phyloP scores from a whole-genome alignment of 1,140 invertebrate species.

The Chironomus striatipennis region DNA sequence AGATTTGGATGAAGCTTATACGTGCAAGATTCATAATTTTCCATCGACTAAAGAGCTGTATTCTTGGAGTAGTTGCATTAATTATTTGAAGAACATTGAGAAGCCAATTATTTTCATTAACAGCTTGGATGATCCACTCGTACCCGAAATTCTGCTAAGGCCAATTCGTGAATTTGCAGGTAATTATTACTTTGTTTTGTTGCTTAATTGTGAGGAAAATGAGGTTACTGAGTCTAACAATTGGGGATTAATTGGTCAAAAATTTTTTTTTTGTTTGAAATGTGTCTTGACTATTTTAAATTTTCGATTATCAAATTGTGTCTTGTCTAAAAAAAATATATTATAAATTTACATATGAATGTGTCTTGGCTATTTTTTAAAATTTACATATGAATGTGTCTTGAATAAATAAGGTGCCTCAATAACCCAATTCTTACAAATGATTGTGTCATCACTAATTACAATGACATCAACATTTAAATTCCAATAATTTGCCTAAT shows the following conservation, averaged over 20 bases:
- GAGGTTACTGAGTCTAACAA: constrained; percentile 48
- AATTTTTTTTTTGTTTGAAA: constrained; percentile 23
- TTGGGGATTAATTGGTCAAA: background rate
- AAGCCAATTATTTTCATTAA: constrained; percentile 86
- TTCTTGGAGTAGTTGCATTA: constrained; percentile 67
- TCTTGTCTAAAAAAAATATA: background rate
- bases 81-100: constrained; percentile 65
- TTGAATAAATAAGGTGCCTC: too few species aligned
- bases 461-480: too few species aligned
- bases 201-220: too few species aligned
- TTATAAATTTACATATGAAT: background rate
- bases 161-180: constrained; percentile 65
- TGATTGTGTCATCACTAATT: too few species aligned
- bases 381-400: too few species aligned
- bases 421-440: too few species aligned
- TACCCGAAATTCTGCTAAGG: constrained; percentile 62
- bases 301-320: background rate
- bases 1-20: constrained; percentile 83
- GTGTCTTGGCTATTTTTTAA: too few species aligned
- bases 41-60: constrained; percentile 68
- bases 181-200: too few species aligned
- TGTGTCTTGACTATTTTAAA: background rate
- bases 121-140: constrained; percentile 78
- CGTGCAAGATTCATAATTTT: constrained; percentile 68
- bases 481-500: too few species aligned